Evolutionary conservation across 2,888 invertebrate genomes (phyloP), one percentile per base, ranked within the genome.

Genomic region (Lasiommata megera): DNA sequence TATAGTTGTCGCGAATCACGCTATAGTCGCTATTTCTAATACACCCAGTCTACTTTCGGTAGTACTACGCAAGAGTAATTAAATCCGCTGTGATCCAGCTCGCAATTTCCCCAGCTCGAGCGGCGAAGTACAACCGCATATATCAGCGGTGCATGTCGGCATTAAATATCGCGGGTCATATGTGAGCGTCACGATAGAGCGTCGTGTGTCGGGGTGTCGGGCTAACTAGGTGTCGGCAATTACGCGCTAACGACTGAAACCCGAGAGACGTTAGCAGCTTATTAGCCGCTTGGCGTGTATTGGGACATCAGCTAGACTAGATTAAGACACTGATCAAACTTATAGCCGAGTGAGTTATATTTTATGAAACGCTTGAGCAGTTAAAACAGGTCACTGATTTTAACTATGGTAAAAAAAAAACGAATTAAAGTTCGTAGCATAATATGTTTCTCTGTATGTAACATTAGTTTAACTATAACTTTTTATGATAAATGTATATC

Each of bases 201-300:
- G 70, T 64, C 73, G 71, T 71, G 74, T 80, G 80, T 73, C 47
- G 47, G 47, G 36, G 71, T 68, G 71, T 68, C 70, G 72, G 75
- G 77, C 84, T 86, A 85, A 87, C 88, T 87, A 86, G 84, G 79
- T 80, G 85, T 71, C 84, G 82, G 80, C 87, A 84, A 84, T 86
- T 84, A 83, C 83, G 66, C 76, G 74, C 82, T 87, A 87, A 87
- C 87, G 83, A 84, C 83, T 83, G 87, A 83, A 84, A 87, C 80
- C 77, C 73, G 87, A 87, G 77, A 64, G 50, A 61, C 58, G 68
- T 68, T 67, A 65, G 69, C 67, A 79, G 77, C 84, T 86, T 86
- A 86, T 88, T 86, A 87, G 83, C 79, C 74, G 74, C 69, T 48
- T 17, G 18, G 12, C 18, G 23, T 36, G 16, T 36, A 18, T 7